Base-by-base conservation (phyloP, 2,888 invertebrate genomes). In the Zele albiditarsus region DNA sequence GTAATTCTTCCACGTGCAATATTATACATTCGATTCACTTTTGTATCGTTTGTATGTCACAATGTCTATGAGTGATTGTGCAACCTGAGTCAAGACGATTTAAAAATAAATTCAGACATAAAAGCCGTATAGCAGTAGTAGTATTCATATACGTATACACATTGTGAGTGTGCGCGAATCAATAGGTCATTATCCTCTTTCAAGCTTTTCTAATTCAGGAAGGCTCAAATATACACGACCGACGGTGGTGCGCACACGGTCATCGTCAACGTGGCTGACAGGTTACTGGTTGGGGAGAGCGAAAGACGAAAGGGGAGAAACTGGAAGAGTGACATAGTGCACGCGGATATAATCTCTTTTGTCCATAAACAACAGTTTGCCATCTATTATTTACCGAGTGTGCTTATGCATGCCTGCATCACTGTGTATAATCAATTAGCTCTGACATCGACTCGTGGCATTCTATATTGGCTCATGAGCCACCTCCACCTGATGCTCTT, bases 121-220 rank as follows among this genome's bases (percentile, higher is more conserved):
- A 46, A 46, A 46, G 46, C n/a, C 16, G 46, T 46, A n/a, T 46
- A 1, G 46, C 5, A n/a, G n/a, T 46, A n/a, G 46, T 5, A 5
- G n/a, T 46, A 14, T 14, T 5, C 1, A 14, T 46, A 3, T 46
- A 46, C n/a, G 5, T n/a, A 46, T n/a, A 46, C 16, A 46, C n/a
- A 53, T 20, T 3, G 20, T 20, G 53, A 20, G 53, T 53, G 20
- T 46, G 46, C 20, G 8, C 23, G 20, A 67, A 67, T 67, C 67
- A 49, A 67, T 67, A 67, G 67, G 67, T 67, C 67, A 53, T 67
- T 46, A 33, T 49, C 67, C 53, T 28, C 53, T 53, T 53, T 25
- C 67, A 42, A 28, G n/a, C n/a, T n/a, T 67, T 27, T n/a, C 46
- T 67, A 46, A 67, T 27, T n/a, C 62, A 62, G 62, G 62, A 62